Evolutionary conservation across 1,140 invertebrate genomes (phyloP).

Genomic region (Venustaconcha ellipsiformis): DNA sequence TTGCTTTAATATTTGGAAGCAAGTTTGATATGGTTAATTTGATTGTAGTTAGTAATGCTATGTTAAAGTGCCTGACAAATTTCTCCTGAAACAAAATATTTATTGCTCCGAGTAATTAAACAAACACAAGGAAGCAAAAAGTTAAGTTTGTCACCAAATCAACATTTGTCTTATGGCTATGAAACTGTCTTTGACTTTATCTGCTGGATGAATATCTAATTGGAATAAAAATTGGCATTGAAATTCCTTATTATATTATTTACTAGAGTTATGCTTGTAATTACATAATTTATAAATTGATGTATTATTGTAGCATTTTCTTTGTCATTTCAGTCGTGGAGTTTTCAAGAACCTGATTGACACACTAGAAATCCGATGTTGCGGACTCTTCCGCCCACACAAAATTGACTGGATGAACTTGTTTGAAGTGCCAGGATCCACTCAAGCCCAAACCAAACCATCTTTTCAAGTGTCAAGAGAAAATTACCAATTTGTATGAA

Average conservation of each 20-base stretch:
- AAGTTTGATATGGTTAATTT: no score
- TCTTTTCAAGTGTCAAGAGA: slow-evolving; percentile 73
- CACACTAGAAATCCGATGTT: slow-evolving; percentile 83
- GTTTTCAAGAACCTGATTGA: slow-evolving; percentile 85
- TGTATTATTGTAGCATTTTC: background rate
- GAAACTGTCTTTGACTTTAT: background rate
- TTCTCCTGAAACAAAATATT: no score
- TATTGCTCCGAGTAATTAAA: no score
- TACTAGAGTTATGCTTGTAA: background rate
- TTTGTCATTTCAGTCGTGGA: slow-evolving; percentile 74
- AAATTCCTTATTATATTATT: background rate
- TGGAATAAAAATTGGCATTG: no score
- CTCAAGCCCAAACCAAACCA: slow-evolving; percentile 68
- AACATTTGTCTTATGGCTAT: background rate
- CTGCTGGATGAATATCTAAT: background rate
- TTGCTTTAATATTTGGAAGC: no score
- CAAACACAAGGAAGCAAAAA: no score
- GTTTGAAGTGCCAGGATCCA: slow-evolving; percentile 69
- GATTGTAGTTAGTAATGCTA: no score
- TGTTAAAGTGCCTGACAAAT: no score
- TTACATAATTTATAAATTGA: background rate
- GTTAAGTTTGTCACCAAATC: background rate
- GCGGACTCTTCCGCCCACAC: slow-evolving; percentile 79
- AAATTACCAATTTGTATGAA: slow-evolving; percentile 80
- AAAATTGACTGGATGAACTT: slow-evolving; percentile 75